Evolutionary conservation across 2,888 invertebrate genomes (phyloP), one percentile per base, ranked within the genome.

Genomic region (Cephus rjabovi): DNA sequence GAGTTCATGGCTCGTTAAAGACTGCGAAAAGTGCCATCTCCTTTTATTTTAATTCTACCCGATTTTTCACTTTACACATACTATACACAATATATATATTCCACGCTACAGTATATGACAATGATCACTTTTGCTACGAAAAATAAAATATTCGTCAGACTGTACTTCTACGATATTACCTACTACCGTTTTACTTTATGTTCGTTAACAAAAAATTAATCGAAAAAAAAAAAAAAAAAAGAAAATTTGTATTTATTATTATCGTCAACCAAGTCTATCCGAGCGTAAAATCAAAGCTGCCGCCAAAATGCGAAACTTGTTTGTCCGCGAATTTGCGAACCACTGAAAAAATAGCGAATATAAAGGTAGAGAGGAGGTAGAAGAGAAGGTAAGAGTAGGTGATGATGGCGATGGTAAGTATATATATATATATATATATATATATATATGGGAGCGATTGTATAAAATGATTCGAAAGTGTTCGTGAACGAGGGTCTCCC

Each of bases 1-100:
- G 77, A 75, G 81, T 84, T 85, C 82, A 86, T 87, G 85, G 85
- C 79, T 86, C 85, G 83, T 87, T 87, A 86, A 82, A 80, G 76
- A 76, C 69, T 68, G 33, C 71, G 73, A 79, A 78, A 80, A 31
- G 40, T 71, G 12, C 33, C 12, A 11, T 33, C 71, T 31, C 71
- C 31, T 71, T 71, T 71, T 33, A 71, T 12, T 71, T 31, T 31
- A 71, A 31, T 9, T 31, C 31, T 2, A 23, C 12, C 9, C 31
- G 71, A 6, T 12, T 71, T 31, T 71, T 56, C 40, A 6, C 56
- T 23, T 56, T 56, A 23, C 56, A 23, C 56, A 0, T 56, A 56
- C 15, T 37, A 15, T 15, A 12, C 37, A 4, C 4, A 1, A 4
- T 40, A 15, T 40, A 23, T 40, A 56, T 56, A 9, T 23, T 56